Base-by-base conservation (phyloP, 2,888 invertebrate species). In the Cephus sareptanus region DNA sequence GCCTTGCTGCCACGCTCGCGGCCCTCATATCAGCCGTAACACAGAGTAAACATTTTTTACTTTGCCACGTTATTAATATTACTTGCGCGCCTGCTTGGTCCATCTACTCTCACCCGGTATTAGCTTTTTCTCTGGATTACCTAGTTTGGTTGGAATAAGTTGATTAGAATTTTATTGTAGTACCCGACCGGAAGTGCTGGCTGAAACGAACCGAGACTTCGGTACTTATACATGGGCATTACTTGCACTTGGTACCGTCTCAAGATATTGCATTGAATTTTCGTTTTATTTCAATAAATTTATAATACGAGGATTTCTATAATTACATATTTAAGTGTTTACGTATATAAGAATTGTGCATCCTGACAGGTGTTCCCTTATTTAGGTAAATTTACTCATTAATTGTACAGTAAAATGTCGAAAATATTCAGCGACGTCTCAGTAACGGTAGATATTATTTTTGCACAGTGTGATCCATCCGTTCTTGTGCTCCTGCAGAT, bases 1-100 rank as follows among this genome's bases (percentile, higher is more conserved):
- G 75, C 75, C 89, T 87, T 85, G 88, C 88, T 88, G 90, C 90
- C 87, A 88, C 85, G 88, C 89, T 87, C 89, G 87, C 88, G 87
- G 89, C 89, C 89, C 90, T 89, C 89, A 88, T 89, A 89, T 89
- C 89, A 88, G 88, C 88, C 88, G 85, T 88, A 88, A 89, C 89
- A 89, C 89, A 90, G 89, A 87, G 89, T 89, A 89, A 90, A 90
- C 89, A 90, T 91, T 91, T 91, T 91, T 91, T 91, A 91, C 91
- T 88, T 86, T 87, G 90, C 86, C 87, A 86, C 90, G 90, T 91
- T 91, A 91, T 89, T 91, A 89, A 89, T 91, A 90, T 90, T 89
- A 87, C 87, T 88, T 86, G 85, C 85, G 85, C 84, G 76, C 76
- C 33, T 33, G 75, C 75, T 70, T 84, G 81, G 81, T 81, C 82